Conservation (phyloP, 2,797 vertebrate genomes). For the Anomalospiza imberbis region DNA sequence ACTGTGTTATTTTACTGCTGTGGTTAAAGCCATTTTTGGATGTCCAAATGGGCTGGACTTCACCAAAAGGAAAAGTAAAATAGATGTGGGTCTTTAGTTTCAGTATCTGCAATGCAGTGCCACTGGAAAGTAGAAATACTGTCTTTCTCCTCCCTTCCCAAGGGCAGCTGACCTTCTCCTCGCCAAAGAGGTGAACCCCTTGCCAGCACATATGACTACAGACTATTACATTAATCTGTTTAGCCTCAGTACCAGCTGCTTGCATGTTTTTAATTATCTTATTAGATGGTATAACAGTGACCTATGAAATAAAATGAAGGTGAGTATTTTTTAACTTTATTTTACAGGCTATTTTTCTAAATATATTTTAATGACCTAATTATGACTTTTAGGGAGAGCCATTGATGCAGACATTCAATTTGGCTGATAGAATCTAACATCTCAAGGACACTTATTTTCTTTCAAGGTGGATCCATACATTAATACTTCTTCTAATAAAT, state of each 20-base stretch:
- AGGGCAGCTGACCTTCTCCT: constrained; percentile 81
- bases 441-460: constrained; percentile 60
- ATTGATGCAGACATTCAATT: constrained; percentile 65
- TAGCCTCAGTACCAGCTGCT: constrained; percentile 82
- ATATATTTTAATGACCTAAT: constrained; percentile 74
- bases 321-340: constrained; percentile 79
- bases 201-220: constrained; percentile 82
- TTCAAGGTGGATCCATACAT: constrained; percentile 40
- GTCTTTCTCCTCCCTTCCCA: constrained; percentile 71
- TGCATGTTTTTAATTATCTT: constrained; percentile 86
- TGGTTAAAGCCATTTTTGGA: background rate
- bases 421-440: constrained; percentile 51
- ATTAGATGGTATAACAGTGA: constrained; percentile 81
- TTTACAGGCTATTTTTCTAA: constrained; percentile 74
- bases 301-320: constrained; percentile 85
- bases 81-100: background rate
- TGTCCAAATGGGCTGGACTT: background rate
- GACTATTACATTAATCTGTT: constrained; percentile 85
- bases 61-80: background rate
- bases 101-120: constrained; percentile 33
- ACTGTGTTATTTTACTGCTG: background rate
- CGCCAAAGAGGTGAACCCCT: constrained; percentile 78
- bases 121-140: constrained; percentile 34
- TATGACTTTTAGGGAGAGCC: constrained; percentile 65
- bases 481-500: constrained; percentile 52